Evolutionary conservation across 2,888 invertebrate species (phyloP), one percentile per base, ranked within the genome.

Genomic region (Aelia acuminata): DNA sequence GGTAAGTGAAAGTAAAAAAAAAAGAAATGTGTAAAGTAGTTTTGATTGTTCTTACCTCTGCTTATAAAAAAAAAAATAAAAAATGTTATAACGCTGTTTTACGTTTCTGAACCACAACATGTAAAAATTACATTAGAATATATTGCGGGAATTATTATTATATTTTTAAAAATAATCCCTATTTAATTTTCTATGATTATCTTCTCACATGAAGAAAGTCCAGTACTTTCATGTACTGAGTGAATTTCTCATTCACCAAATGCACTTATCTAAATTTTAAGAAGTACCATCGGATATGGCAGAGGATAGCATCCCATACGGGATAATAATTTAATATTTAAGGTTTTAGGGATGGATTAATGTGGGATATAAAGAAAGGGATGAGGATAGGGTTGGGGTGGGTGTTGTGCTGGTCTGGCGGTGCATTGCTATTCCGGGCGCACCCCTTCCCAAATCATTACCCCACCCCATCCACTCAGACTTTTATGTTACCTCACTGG

Each of bases 321-420:
- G 63, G 63, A 70, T 70, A 70, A 70, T 70, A 70, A 70, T 70
- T 70, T 70, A 70, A 70, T 70, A 70, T 70, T 70, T 70, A 70
- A 70, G 1, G 18, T 2, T 20, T 4, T 35, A 18, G 63, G 63
- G 63, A 35, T 70, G 63, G 63, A 70, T 70, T 70, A 70, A 70
- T 70, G 63, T 22, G 63, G 63, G 63, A 70, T 70, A 70, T 70
- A 70, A 70, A 70, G 63, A 70, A 35, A 70, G 31, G 63, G 35
- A 1, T 35, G 13, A 31, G 31, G 63, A 26, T 31, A 31, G 31
- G 31, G 31, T 1, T 15, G 11, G 26, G 57, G n/a, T 11, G 11
- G n/a, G 57, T 57, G 57, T 26, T 57, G 57, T 11, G 2, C 26
- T 26, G 26, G 26, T 13, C 11, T 5, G 15, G 63, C 63, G 35